A percentile compares a stretch with the other conserved stretches of the same genome.
These are phyloP conservation scores for Stegana nigrithorax DNA, from an alignment of 2,888 invertebrate species.

Conservation along the genomic window DNA sequence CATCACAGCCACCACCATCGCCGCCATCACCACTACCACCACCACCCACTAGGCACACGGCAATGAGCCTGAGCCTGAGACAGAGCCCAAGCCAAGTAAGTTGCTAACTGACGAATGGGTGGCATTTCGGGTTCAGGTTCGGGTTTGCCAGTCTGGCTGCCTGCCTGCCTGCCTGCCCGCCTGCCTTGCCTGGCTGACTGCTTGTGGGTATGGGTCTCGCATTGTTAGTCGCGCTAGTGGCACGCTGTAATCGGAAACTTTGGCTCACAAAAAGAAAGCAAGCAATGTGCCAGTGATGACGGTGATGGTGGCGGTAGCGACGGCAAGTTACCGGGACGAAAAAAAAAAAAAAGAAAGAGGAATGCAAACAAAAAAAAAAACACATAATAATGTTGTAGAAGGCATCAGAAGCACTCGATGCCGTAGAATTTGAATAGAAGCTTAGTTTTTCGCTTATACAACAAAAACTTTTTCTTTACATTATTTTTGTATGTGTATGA, in stretches of 20 bases:
- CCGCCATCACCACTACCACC: too few species aligned
- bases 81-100: slow-evolving; percentile 40
- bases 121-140: slow-evolving; percentile 3
- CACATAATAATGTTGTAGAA: not conserved
- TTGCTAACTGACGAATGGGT: slow-evolving; percentile 47
- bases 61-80: slow-evolving; percentile 14
- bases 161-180: not conserved
- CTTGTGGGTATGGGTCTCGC: not conserved
- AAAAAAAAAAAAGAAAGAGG: slow-evolving; percentile 12
- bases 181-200: not conserved
- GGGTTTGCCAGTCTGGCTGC: not conserved
- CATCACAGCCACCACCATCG: too few species aligned
- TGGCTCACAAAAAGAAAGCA: slow-evolving; percentile 55
- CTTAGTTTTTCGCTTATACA: slow-evolving; percentile 66
- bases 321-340: too few species aligned
- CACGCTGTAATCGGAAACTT: slow-evolving; percentile 62
- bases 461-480: slow-evolving; percentile 48
- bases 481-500: too few species aligned
- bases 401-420: slow-evolving; percentile 63
- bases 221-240: not conserved
- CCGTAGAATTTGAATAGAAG: slow-evolving; percentile 67
- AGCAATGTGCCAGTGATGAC: too few species aligned
- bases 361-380: slow-evolving; percentile 10
- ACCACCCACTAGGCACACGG: too few species aligned
- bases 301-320: too few species aligned